Base-by-base conservation (phyloP, 1,140 invertebrate genomes). In the Drosophila truncata region DNA sequence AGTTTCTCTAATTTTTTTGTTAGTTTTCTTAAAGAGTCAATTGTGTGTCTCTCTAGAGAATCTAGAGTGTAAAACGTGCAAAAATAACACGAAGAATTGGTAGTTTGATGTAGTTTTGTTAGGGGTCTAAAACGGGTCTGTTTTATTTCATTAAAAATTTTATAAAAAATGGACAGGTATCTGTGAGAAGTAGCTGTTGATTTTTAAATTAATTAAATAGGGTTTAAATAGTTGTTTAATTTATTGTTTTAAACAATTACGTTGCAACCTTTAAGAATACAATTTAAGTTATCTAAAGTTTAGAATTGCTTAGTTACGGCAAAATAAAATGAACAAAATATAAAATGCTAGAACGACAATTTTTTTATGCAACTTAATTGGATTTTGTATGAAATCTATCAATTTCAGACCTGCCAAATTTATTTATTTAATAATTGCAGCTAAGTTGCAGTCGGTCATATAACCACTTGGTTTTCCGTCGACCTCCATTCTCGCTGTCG, bases 1-100 rank as follows among this genome's bases (percentile, higher is more conserved):
- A 72, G 79, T 69, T 85, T 86, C 78, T 80, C 74, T 82, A 67
- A 77, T 67, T 54, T 49, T 86, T 71, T 52, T 82, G 79, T 69
- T 60, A 54, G 14, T 35, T 72, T 50, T 57, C 58, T 82, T 80
- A 47, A 80, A 74, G 52, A 76, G 86, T 91, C 87, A 86, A 91
- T 91, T 80, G 78, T 80, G 65, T 62, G 65, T 59, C 54, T 69
- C 63, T 66, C 50, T 64, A 55, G 57, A 88, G 80, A 61, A 71
- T 57, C 61, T 35, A 31, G 77, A 66, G 61, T 49, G 50, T 64
- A 65, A 72, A 23, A 54, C 4, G 60, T 63, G 20, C 62, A 69
- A 62, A 78, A 25, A 41, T 42, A 54, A 63, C 37, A 55, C 44
- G 18, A 3, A 50, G 13, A 50, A 18, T 49, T 41, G 46, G 29